Evolutionary conservation across 2,113 vertebrate genomes (phyloP).

Genomic region (Rhinoderma darwinii): DNA sequence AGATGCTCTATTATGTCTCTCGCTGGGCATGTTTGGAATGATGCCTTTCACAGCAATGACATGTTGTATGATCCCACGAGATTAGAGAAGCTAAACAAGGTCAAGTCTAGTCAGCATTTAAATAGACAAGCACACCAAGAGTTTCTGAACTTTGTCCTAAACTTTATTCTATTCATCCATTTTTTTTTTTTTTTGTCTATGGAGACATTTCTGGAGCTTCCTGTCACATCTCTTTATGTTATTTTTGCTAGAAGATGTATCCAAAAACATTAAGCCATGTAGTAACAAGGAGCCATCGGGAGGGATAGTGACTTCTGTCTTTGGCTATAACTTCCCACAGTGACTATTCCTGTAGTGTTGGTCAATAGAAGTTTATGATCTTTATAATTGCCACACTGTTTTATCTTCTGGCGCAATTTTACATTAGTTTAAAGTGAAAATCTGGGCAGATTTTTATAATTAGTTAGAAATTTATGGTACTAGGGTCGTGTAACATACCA

Average conservation of each 20-base stretch:
- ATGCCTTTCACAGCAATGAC: conserved; percentile 34
- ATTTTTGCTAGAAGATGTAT: neutral
- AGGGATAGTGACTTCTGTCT: neutral
- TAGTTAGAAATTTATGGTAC: too few species aligned
- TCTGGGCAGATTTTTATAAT: too few species aligned
- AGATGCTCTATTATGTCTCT: neutral
- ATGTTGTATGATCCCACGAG: conserved; percentile 47
- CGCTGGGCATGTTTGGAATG: conserved; percentile 32
- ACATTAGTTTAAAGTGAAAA: too few species aligned
- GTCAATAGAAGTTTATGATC: too few species aligned
- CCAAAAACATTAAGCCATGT: neutral
- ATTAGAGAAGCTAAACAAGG: conserved; percentile 55
- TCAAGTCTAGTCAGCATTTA: conserved; percentile 55
- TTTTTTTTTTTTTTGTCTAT: conserved; percentile 12
- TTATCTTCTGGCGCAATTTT: too few species aligned
- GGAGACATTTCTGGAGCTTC: neutral
- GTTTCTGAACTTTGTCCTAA: conserved; percentile 24
- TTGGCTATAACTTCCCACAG: neutral
- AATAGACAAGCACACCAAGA: conserved; percentile 17
- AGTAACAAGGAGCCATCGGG: too few species aligned
- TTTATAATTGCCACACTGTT: too few species aligned
- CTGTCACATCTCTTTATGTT: neutral
- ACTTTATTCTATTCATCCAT: conserved; percentile 20
- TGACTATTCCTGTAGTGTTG: too few species aligned
- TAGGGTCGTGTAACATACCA: too few species aligned